Evolutionary conservation across 2,113 vertebrate species (phyloP).

Genomic region (Cinclus cinclus): DNA sequence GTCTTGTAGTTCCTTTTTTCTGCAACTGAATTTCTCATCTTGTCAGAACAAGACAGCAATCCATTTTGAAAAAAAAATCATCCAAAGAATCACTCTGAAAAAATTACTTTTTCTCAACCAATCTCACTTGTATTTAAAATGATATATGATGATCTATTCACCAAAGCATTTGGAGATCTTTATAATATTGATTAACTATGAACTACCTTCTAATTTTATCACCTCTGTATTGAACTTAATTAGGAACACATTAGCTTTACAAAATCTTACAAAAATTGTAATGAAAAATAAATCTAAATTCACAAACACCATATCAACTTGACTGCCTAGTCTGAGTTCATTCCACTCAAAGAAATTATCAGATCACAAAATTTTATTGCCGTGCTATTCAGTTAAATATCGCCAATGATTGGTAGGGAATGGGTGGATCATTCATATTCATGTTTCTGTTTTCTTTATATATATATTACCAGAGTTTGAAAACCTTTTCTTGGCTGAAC

Average conservation of each 20-base stretch:
- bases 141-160: not conserved
- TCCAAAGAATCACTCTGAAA: not conserved
- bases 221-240: not conserved
- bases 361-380: not conserved
- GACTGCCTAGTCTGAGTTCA: not conserved
- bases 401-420: not conserved
- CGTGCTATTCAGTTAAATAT: not conserved
- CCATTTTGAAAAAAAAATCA: not conserved
- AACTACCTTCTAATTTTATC: not conserved
- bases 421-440: not conserved
- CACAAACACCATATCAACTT: not conserved
- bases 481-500: not conserved
- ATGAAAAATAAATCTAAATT: not conserved
- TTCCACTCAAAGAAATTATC: not conserved
- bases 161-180: not conserved
- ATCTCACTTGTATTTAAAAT: not conserved
- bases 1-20: not conserved
- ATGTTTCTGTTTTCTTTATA: not conserved
- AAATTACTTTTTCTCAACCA: not conserved
- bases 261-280: not conserved
- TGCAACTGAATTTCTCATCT: not conserved
- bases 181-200: not conserved
- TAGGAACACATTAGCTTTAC: not conserved
- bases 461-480: not conserved
- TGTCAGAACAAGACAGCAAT: not conserved